A percentile compares a stretch with the other conserved stretches of the same genome.
Conservation (phyloP, 2,113 vertebrate genomes). For the Clarias batrachus region DNA sequence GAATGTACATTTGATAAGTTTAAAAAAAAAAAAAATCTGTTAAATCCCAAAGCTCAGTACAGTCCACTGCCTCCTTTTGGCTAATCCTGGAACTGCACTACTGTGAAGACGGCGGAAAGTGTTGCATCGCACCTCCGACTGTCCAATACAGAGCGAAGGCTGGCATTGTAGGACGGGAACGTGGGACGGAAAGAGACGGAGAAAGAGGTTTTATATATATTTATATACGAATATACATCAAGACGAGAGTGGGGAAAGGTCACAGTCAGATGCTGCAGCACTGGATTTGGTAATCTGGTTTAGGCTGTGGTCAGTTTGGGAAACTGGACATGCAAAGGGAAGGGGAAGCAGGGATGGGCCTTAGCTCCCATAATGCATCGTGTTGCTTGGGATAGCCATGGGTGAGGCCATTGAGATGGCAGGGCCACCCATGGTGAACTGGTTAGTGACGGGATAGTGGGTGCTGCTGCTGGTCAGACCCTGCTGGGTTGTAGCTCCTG, state of each 20-base stretch:
- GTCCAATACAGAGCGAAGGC: constrained; percentile 48
- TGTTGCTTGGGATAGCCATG: constrained; percentile 92
- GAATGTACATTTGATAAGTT: constrained; percentile 25
- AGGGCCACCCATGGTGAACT: constrained; percentile 92
- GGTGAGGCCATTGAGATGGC: constrained; percentile 95
- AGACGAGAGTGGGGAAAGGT: constrained; percentile 6
- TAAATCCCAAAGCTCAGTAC: constrained; percentile 30
- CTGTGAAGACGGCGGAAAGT: background rate
- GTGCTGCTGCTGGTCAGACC: constrained; percentile 76
- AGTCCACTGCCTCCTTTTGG: constrained; percentile 53
- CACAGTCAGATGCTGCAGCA: constrained; percentile 31
- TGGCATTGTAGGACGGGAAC: constrained; percentile 28
- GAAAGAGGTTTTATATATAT: constrained; percentile 42
- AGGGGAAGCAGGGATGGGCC: constrained; percentile 37
- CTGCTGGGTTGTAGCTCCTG: constrained; percentile 78
- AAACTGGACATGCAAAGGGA: constrained; percentile 61
- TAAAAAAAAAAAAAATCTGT: constrained; percentile 32
- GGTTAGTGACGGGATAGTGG: constrained; percentile 88
- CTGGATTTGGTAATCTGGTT: constrained; percentile 74
- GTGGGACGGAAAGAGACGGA: constrained; percentile 57
- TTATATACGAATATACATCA: constrained; percentile 51
- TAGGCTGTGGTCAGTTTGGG: constrained; percentile 69
- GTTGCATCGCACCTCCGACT: constrained; percentile 39
- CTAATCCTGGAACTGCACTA: constrained; percentile 47
- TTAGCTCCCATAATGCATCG: constrained; percentile 95